These are phyloP conservation scores for Polydesmus complanatus DNA, from an alignment of 2,888 invertebrate species.

Conservation along the genomic window DNA sequence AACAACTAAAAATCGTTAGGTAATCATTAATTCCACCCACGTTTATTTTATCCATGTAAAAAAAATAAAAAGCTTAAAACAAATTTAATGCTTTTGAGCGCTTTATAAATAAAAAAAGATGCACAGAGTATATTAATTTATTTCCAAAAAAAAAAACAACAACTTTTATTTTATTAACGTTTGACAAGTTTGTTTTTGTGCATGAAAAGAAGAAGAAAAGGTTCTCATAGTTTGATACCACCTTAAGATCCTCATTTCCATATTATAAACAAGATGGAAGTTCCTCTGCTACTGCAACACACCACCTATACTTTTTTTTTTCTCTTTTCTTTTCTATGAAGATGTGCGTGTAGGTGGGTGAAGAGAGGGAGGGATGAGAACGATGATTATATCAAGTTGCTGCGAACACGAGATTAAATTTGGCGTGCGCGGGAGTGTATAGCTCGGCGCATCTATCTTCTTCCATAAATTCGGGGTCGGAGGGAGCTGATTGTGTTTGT, in stretches of 20 bases:
- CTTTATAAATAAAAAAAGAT: background rate
- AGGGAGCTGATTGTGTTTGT: background rate
- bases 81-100: background rate
- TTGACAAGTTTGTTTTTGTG: too few relatives aligned
- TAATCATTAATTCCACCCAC: too few relatives aligned
- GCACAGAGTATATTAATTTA: too few relatives aligned
- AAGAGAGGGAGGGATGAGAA: background rate
- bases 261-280: background rate
- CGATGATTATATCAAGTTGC: background rate
- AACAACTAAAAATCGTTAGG: too few relatives aligned
- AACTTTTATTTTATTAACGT: too few relatives aligned
- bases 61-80: too few relatives aligned
- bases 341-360: background rate
- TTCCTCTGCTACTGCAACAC: too few relatives aligned
- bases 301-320: too few relatives aligned
- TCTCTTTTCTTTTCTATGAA: background rate
- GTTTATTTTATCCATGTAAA: too few relatives aligned
- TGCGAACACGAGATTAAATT: background rate
- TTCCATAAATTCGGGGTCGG: background rate
- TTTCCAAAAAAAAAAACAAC: too few relatives aligned
- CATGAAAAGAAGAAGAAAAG: too few relatives aligned
- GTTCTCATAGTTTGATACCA: background rate
- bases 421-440: background rate
- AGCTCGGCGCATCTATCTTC: background rate
- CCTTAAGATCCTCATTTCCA: background rate